Evolutionary conservation across 2,113 vertebrate species (phyloP), one percentile per base, ranked within the genome.

Genomic region (Dissostichus mawsoni): DNA sequence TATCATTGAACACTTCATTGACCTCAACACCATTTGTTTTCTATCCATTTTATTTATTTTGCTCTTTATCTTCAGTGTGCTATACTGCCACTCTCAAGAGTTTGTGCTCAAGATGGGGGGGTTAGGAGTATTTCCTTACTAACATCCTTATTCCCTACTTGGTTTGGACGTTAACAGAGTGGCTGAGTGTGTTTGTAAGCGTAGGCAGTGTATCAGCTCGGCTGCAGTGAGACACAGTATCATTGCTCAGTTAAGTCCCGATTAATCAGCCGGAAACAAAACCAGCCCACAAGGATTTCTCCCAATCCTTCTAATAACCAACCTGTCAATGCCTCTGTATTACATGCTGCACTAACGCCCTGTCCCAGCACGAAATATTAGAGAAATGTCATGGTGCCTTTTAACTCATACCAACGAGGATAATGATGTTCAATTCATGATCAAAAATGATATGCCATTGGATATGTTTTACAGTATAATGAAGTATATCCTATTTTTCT

Each of bases 231-330:
- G 48, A 63, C 48, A 36, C 25, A 36, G 11, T 61, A 12, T 20
- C 3, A 3, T 52, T 51, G 52, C 70, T 66, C 23, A 51, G 64
- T 29, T 33, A 72, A 73, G 47, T 53, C 58, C n/a, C 41, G 5
- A 20, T 29, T 7, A 44, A 59, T 51, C 25, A 76, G 25, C 44
- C 52, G 36, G 52, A 67, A 48, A 48, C 23, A 57, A 67, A 65
- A 58, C 36, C 62, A 66, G 10, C n/a, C 44, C 11, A 12, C 53
- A 12, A 76, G 17, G 44, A 58, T 36, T 36, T 20, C 9, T 8
- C 33, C 47, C 47, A 41, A 52, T 61, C 25, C 45, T 41, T 51
- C 11, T 61, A 11, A 61, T 50, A 51, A 62, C 56, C 47, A 14
- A 6, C 25, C 70, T 62, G 47, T 17, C 70, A 36, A 47, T 41